Evolutionary conservation across 2,113 vertebrate species (phyloP).

Genomic region (Charina bottae): DNA sequence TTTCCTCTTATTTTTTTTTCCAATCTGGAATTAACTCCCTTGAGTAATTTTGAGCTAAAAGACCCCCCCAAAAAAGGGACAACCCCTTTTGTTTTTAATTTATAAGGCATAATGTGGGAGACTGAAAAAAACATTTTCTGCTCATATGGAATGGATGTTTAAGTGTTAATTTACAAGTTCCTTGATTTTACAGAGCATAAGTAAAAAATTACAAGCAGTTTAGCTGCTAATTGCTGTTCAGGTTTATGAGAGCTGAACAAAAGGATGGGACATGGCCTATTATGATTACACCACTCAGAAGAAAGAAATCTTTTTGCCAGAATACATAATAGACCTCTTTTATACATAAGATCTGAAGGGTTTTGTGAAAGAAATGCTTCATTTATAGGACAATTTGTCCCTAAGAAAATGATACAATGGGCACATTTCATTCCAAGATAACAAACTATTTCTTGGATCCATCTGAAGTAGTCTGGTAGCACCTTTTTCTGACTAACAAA

Average conservation of each 20-base stretch:
- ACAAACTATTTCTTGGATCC: neutral
- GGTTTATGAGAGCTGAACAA: neutral
- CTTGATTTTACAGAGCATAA: neutral
- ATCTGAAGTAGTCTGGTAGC: neutral
- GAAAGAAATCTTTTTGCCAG: neutral
- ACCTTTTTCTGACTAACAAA: neutral
- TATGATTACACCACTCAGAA: neutral
- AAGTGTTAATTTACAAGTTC: neutral
- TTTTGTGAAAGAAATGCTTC: neutral
- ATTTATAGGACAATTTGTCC: neutral
- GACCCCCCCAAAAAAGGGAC: neutral
- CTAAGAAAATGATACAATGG: neutral
- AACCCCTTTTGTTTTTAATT: neutral
- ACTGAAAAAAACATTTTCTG: neutral
- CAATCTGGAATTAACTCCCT: neutral
- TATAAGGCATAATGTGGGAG: neutral
- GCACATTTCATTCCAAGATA: constrained; percentile 4
- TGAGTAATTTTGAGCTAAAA: neutral
- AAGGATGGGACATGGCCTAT: neutral
- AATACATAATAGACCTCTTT: neutral
- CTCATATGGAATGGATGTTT: neutral
- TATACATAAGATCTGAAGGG: neutral
- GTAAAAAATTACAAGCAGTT: neutral
- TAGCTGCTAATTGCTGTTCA: neutral
- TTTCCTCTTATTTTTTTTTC: neutral